Evolutionary conservation across 2,888 invertebrate genomes (phyloP), one percentile per base, ranked within the genome.

Genomic region (Poecilus cupreus): DNA sequence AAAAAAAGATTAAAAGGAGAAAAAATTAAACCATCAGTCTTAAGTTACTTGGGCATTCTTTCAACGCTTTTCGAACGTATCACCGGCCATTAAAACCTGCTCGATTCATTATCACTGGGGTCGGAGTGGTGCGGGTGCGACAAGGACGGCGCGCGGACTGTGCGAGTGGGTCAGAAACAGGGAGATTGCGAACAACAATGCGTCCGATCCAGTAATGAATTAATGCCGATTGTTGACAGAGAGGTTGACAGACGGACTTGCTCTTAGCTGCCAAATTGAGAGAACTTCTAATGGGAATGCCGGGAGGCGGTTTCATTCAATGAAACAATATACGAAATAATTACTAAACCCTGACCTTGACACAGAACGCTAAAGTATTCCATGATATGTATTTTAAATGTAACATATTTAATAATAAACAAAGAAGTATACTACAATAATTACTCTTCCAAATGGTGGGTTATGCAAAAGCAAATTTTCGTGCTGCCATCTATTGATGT

Each of bases 171-270:
- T 10, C 16, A 37, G 2, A 10, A 32, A 68, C 32, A 32, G 18
- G 37, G 37, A 68, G 60, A 26, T 22, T 26, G 60, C 60, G 24
- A 60, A 60, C 81, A 83, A 83, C 83, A 83, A 83, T 83, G 83
- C 64, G 37, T 54, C 3, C 70, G 83, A 82, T 81, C 10, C 84
- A 82, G 85, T 87, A 88, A 88, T 88, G 88, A 88, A 88, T 88
- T 88, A 88, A 88, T 88, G 87, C 87, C 86, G 86, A 88, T 88
- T 88, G 88, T 88, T 87, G 87, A 81, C 84, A 82, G 51, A 57
- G 39, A 37, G 76, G 24, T 72, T 24, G 49, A 68, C 60, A 60
- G 60, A 32, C 32, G 32, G 32, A 32, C 32, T 32, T 32, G 32
- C 32, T 32, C 32, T 32, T 32, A 32, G 32, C 32, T 32, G 32